Conservation (phyloP, 2,888 invertebrate species). For the Ypsolopha scabrella region DNA sequence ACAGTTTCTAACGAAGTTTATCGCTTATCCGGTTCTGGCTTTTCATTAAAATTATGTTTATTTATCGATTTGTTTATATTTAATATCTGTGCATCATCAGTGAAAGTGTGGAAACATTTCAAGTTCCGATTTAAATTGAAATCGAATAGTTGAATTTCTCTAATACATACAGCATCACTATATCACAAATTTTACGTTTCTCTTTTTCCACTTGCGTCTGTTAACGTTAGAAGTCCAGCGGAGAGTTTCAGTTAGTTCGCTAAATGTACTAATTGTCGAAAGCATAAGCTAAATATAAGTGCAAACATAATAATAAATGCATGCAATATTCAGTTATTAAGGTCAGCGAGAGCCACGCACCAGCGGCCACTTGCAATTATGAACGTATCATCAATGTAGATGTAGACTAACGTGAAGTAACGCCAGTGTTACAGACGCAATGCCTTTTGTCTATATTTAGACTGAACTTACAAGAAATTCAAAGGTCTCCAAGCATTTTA, state of each 20-base stretch:
- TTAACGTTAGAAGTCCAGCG: not conserved
- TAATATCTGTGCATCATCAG: not conserved
- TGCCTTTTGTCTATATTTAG: not conserved
- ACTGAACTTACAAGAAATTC: no score
- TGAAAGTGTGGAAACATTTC: not conserved
- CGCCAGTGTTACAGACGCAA: not conserved
- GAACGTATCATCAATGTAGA: constrained; percentile 20
- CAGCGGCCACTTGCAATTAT: constrained; percentile 15
- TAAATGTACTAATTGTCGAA: not conserved
- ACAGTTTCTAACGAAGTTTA: no score
- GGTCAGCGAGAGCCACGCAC: constrained; percentile 37
- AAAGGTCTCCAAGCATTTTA: no score
- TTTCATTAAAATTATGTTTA: not conserved
- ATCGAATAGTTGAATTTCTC: not conserved
- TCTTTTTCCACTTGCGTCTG: not conserved
- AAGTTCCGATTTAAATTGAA: not conserved
- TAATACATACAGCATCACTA: not conserved
- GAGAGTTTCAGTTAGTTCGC: no score
- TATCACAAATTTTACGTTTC: not conserved
- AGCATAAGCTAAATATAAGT: constrained; percentile 7
- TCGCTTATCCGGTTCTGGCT: no score
- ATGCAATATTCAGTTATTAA: constrained; percentile 33
- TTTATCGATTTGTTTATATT: not conserved
- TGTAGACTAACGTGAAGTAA: constrained; percentile 16
- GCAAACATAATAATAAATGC: constrained; percentile 13